A percentile compares a stretch with the other conserved stretches of the same genome.
phyloP scores from a whole-genome alignment of 2,888 invertebrate species.

The Lepidocyrtinus sp. region DNA sequence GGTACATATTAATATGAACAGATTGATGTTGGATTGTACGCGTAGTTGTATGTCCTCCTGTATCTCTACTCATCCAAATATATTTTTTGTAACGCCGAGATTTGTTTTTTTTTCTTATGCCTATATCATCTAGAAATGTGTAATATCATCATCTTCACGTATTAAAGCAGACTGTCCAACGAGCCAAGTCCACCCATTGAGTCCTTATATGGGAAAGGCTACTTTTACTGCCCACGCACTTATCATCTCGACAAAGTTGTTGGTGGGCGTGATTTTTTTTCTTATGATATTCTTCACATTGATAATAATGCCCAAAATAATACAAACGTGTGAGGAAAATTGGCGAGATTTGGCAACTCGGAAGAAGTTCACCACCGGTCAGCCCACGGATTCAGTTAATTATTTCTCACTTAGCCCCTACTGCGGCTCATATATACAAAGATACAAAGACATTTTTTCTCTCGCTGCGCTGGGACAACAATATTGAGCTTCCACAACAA shows the following conservation, averaged over 20 bases:
- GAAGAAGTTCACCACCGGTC: constrained; percentile 65
- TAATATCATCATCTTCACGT: constrained; percentile 1
- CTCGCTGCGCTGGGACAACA: too few relatives aligned
- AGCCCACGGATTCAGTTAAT: constrained; percentile 64
- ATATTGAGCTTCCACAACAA: too few relatives aligned
- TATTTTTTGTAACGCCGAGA: not conserved
- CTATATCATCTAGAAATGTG: constrained; percentile 20
- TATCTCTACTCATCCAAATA: too few relatives aligned
- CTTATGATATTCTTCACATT: constrained; percentile 67
- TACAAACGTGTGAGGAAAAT: constrained; percentile 66
- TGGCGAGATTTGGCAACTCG: constrained; percentile 67
- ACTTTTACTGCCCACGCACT: constrained; percentile 70
- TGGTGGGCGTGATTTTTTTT: constrained; percentile 67
- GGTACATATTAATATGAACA: constrained; percentile 8
- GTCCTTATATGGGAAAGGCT: constrained; percentile 70
- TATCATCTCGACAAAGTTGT: constrained; percentile 57
- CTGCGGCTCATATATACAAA: constrained; percentile 23
- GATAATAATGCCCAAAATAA: constrained; percentile 70
- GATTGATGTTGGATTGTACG: not conserved
- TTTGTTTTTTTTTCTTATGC: not conserved
- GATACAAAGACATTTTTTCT: not conserved
- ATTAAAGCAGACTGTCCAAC: constrained; percentile 26
- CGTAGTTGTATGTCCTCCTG: too few relatives aligned
- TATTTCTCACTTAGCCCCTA: constrained; percentile 65
- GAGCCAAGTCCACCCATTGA: constrained; percentile 70